Evolutionary conservation across 2,888 invertebrate species (phyloP), one percentile per base, ranked within the genome.

Genomic region (Drosophila borealis): DNA sequence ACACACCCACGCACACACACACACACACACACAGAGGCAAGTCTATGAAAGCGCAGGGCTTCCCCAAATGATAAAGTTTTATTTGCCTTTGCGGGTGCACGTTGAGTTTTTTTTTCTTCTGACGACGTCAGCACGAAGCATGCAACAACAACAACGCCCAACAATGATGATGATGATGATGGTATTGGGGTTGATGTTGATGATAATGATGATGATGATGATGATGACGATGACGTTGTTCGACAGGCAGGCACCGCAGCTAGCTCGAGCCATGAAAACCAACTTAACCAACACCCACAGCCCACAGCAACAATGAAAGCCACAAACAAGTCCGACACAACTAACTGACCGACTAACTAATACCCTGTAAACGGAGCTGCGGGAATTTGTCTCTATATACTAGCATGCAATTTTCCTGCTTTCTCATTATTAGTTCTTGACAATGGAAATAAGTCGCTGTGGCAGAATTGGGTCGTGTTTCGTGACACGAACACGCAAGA

Each of bases 61-160:
- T 88, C 88, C 87, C 88, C 88, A 88, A 88, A 86, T 86, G 87
- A 87, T 84, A 84, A 87, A 87, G 68, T 87, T 86, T 87, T 86
- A 86, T 86, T 80, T 87, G 88, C 81, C 67, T 81, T 81, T 80
- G 84, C 70, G 83, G 81, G 83, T 60, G 75, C 82, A 76, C 77
- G 77, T 71, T 78, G 62, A 71, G 62, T 75, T 70, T 36, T 29
- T 17, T 29, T 37, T 51, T 29, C 0, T 25, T 25, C 25, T 25
- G 25, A 51, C 72, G 57, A 53, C 69, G 64, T 60, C 74, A 73
- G 69, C 74, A 39, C 49, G 59, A 51, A 41, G 17, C 70, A 55
- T 48, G 39, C 51, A 70, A 48, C 59, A 48, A 56, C 34, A 34
- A 34, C 33, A 34, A 44, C 57, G 64, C 45, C 63, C 50, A 10